Base-by-base conservation (phyloP, 2,113 vertebrate species). In the Ophthalmolycus amberensis region DNA sequence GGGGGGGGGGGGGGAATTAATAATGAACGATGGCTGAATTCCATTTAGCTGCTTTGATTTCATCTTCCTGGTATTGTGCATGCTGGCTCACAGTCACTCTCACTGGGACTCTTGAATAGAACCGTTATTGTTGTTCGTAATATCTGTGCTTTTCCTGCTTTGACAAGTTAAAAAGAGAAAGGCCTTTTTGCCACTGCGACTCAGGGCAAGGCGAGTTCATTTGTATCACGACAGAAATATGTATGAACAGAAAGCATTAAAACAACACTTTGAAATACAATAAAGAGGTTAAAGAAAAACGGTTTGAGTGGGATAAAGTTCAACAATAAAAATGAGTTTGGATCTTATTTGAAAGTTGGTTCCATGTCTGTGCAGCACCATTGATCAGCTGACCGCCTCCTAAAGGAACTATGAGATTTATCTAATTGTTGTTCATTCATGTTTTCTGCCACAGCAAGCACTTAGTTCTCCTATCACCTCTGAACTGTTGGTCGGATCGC, bases 401-500 rank as follows among this genome's bases (percentile, higher is more conserved):
- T 11, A 8, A 20, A 12, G 3, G 22, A 64, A 18, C 8, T 32
- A 1, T 12, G 54, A 44, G 9, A 66, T 65, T 9, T 0, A 12
- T 37, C 15, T 48, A 65, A 54, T 15, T 48, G 32, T 18, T 20
- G 18, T 16, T 14, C 29, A 34, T 2, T 54, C 10, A 18, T 79
- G 2, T 0, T 71, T 83, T 75, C 46, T 14, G 7, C 65, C 42
- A 77, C 94, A 95, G 94, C 88, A 93, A 90, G 87, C 89, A 75
- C 91, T 93, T 79, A 88, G 79, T 73, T 88, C 92, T 29, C 91
- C 90, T 5, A 15, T 90, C 12, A 54, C 90, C 0, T 86, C 91
- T 10, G 93, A 95, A 0, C 9, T 91, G 67, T 32, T 93, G 85
- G 87, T 76, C 20, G 86, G 76, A 60, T 75, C 77, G 1, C 77